Evolutionary conservation across 2,888 invertebrate species (phyloP).

Genomic region (Sericinus montela): DNA sequence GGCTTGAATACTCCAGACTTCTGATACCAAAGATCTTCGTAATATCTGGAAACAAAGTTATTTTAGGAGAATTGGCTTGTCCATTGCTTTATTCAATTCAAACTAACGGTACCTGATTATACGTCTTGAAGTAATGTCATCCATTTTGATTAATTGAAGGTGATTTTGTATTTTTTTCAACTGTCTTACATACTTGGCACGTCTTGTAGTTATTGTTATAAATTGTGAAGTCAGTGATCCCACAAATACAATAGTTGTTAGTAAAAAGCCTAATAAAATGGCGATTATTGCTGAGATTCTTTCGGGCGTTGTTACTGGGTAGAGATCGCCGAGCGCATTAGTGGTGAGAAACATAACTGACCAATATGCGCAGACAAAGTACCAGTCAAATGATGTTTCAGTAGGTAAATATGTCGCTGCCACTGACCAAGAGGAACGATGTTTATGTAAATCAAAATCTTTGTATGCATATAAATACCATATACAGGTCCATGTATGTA

Average conservation of each 20-base stretch:
- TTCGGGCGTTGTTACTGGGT: constrained; percentile 62
- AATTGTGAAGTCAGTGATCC: constrained; percentile 73
- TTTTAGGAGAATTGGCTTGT: too few species aligned
- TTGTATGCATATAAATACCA: constrained; percentile 67
- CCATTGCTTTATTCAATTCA: too few species aligned
- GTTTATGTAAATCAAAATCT: constrained; percentile 48
- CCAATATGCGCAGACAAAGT: constrained; percentile 68
- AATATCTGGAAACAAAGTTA: constrained; percentile 48
- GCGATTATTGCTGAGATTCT: constrained; percentile 56
- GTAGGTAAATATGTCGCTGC: constrained; percentile 56
- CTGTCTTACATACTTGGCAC: constrained; percentile 63
- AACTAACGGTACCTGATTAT: constrained; percentile 51
- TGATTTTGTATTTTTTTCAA: constrained; percentile 66
- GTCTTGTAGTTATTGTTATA: constrained; percentile 67
- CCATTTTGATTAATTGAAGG: constrained; percentile 62
- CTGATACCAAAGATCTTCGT: constrained; percentile 74
- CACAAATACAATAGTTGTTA: constrained; percentile 72
- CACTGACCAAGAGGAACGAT: constrained; percentile 60
- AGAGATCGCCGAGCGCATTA: constrained; percentile 67
- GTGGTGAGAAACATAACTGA: constrained; percentile 69
- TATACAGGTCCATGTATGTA: constrained; percentile 69
- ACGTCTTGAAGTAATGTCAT: constrained; percentile 51
- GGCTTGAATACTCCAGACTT: constrained; percentile 72
- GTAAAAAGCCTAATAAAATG: constrained; percentile 61
- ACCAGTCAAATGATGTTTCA: constrained; percentile 63